Percentiles rank a stretch among this genome's conserved stretches.
Evolutionary conservation across 2,888 invertebrate species (phyloP).

Genomic region (Spicauda simplicius): DNA sequence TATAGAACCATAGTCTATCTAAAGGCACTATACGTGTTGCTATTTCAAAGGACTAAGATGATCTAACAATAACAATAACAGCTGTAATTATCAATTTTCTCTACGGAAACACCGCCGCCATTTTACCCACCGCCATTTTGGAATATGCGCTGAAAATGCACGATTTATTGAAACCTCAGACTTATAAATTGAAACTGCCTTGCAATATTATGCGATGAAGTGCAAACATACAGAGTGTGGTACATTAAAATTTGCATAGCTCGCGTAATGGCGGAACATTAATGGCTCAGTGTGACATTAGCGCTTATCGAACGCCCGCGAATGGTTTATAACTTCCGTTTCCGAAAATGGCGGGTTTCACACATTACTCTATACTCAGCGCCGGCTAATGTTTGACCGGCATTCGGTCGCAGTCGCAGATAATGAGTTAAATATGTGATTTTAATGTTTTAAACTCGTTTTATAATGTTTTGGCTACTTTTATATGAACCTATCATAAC

Average conservation of each 20-base stretch:
- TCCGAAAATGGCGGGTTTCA: constrained; percentile 45
- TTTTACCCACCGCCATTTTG: not conserved
- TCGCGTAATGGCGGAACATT: constrained; percentile 45
- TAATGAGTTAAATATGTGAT: constrained; percentile 12
- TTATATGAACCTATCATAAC: too few relatives aligned
- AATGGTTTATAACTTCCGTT: constrained; percentile 57
- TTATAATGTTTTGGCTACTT: not conserved
- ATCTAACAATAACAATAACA: too few relatives aligned
- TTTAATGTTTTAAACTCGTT: constrained; percentile 8
- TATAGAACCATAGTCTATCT: too few relatives aligned
- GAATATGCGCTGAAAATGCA: not conserved
- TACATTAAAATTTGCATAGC: constrained; percentile 48
- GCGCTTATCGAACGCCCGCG: constrained; percentile 51
- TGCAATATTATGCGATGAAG: constrained; percentile 31
- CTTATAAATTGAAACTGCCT: constrained; percentile 32
- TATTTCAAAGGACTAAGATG: too few relatives aligned
- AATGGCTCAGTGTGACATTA: constrained; percentile 51
- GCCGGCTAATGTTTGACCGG: constrained; percentile 14
- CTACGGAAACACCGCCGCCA: too few relatives aligned
- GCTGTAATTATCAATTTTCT: too few relatives aligned
- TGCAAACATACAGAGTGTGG: constrained; percentile 40
- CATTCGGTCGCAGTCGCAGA: constrained; percentile 5
- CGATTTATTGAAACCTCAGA: constrained; percentile 5
- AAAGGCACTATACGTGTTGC: too few relatives aligned
- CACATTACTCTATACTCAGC: constrained; percentile 32